Conservation (phyloP, 2,888 invertebrate genomes). For the Parnassius orleans region DNA sequence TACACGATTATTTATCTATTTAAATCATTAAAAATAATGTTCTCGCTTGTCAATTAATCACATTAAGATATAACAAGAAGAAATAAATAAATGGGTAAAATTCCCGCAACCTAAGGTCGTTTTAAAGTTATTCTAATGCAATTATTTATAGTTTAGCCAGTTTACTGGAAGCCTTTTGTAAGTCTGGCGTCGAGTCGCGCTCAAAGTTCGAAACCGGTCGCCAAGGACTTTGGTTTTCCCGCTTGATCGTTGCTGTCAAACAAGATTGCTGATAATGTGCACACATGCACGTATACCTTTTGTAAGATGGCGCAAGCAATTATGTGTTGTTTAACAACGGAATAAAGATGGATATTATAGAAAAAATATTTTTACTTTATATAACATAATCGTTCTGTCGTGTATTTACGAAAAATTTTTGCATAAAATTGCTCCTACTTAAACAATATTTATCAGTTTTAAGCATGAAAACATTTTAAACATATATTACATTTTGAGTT, state of each 20-base stretch:
- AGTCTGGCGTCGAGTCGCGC: conserved; percentile 35
- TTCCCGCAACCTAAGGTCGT: conserved; percentile 7
- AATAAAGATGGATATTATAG: conserved; percentile 23
- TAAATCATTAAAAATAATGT: too few species aligned
- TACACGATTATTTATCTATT: too few species aligned
- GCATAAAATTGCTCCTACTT: too few species aligned
- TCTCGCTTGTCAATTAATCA: too few species aligned
- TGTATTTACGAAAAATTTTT: not conserved
- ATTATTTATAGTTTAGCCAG: conserved; percentile 28
- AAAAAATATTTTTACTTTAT: conserved; percentile 2
- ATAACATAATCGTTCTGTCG: not conserved
- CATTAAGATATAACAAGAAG: too few species aligned
- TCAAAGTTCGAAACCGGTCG: conserved; percentile 64
- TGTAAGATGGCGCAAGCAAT: conserved; percentile 13
- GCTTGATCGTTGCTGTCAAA: conserved; percentile 36
- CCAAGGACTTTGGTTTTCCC: conserved; percentile 76
- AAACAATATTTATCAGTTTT: too few species aligned
- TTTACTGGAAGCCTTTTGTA: conserved; percentile 19
- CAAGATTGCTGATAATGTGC: conserved; percentile 54
- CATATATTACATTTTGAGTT: too few species aligned
- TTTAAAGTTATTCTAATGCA: conserved; percentile 30
- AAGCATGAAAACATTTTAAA: too few species aligned
- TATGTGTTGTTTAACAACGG: conserved; percentile 11
- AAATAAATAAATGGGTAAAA: not conserved
- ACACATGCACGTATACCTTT: conserved; percentile 32